phyloP scores from a whole-genome alignment of 2,113 vertebrate genomes.

The Rhinoderma darwinii region DNA sequence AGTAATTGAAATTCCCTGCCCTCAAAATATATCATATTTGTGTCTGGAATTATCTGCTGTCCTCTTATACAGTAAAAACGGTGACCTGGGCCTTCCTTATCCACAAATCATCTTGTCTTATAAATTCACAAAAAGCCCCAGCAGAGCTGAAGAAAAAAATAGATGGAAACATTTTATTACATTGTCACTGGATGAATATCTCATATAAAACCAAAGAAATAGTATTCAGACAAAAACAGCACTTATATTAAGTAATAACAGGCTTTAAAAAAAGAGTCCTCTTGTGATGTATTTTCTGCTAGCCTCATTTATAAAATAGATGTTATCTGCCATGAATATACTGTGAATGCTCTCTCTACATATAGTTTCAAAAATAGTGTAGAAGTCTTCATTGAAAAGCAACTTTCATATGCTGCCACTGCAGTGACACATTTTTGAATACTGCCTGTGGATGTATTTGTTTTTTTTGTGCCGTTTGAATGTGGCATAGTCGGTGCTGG shows the following conservation, averaged over 20 bases:
- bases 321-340: not conserved
- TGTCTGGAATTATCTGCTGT: constrained; percentile 29
- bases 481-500: no score
- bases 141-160: not conserved
- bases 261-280: not conserved
- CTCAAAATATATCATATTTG: constrained; percentile 42
- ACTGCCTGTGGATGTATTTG: no score
- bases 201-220: not conserved
- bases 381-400: not conserved
- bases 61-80: constrained; percentile 5
- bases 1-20: constrained; percentile 42
- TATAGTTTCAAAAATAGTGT: not conserved
- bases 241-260: constrained; percentile 15
- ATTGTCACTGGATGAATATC: not conserved
- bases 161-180: constrained; percentile 10
- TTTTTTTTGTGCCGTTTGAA: no score
- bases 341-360: not conserved
- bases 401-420: no score
- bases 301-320: not conserved
- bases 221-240: not conserved
- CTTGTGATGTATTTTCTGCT: not conserved
- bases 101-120: constrained; percentile 40
- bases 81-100: not conserved
- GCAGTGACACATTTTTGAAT: no score
- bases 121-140: constrained; percentile 20